A percentile compares a stretch with the other conserved stretches of the same genome.
Conservation (phyloP, 1,140 invertebrate genomes). For the Pomacea maculata region DNA sequence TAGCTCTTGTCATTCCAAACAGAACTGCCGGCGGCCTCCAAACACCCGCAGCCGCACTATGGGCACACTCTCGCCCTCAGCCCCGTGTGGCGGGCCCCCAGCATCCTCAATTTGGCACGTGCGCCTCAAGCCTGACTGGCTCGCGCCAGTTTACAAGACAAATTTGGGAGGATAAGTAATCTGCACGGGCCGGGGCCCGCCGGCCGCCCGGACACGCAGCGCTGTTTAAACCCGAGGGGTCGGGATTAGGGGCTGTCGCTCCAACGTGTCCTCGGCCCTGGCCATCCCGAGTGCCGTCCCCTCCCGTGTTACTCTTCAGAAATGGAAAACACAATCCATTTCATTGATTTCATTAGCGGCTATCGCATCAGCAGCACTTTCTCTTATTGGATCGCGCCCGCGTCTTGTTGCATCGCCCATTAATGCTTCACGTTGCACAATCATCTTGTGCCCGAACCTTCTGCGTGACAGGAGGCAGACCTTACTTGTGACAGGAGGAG, state of each 20-base stretch:
- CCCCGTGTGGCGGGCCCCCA: constrained; percentile 10
- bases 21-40: neutral
- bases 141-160: constrained; percentile 29
- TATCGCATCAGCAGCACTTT: constrained; percentile 20
- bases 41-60: constrained; percentile 7
- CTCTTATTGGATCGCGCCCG: constrained; percentile 19
- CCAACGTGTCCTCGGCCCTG: constrained; percentile 24
- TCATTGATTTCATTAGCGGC: constrained; percentile 31
- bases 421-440: no score
- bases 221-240: constrained; percentile 24
- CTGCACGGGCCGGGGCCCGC: constrained; percentile 6
- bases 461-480: no score
- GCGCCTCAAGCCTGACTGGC: constrained; percentile 12
- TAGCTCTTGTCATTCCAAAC: constrained; percentile 10
- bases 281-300: neutral
- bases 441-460: no score
- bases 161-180: constrained; percentile 33
- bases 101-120: constrained; percentile 26
- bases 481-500: no score
- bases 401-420: neutral
- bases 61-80: constrained; percentile 18
- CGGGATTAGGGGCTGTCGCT: constrained; percentile 22
- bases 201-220: constrained; percentile 15
- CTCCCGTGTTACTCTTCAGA: constrained; percentile 17
- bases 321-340: constrained; percentile 30